A percentile compares a stretch with the other conserved stretches of the same genome.
phyloP scores from a whole-genome alignment of 2,797 vertebrate genomes.

The Phyllotis vaccarum region DNA sequence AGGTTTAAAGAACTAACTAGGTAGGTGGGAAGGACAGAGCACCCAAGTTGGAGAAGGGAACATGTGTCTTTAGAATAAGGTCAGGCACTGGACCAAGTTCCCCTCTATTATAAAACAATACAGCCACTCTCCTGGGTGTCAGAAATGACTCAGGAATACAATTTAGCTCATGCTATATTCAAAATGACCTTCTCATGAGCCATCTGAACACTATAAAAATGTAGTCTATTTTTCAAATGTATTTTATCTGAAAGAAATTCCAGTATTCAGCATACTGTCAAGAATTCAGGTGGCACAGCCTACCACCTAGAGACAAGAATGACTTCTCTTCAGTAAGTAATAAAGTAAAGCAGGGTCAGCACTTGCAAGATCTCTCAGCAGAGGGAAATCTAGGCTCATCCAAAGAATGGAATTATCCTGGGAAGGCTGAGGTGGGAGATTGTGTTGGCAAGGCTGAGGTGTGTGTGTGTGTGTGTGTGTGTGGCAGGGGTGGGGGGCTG shows the following conservation, averaged over 20 bases:
- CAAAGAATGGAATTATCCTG: not conserved
- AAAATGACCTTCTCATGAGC: conserved; percentile 28
- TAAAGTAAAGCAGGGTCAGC: not conserved
- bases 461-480: too few relatives aligned
- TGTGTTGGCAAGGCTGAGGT: not conserved
- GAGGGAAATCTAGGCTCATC: not conserved
- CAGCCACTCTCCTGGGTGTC: not conserved
- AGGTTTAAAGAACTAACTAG: not conserved
- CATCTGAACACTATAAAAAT: not conserved
- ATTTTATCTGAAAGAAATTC: not conserved
- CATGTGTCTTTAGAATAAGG: not conserved
- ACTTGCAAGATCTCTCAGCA: not conserved
- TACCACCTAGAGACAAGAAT: not conserved
- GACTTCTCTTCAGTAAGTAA: not conserved
- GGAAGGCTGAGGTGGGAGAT: not conserved
- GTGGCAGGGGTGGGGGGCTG: not conserved
- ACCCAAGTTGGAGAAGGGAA: not conserved
- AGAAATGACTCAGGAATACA: not conserved
- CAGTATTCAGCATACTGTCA: not conserved
- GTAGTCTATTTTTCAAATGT: conserved; percentile 30
- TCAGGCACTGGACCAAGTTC: not conserved
- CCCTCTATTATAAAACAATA: not conserved
- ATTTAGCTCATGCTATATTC: not conserved
- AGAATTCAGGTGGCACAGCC: conserved; percentile 25
- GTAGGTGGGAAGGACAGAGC: not conserved